Conservation (phyloP, 2,888 invertebrate species). For the Trisateles emortualis region DNA sequence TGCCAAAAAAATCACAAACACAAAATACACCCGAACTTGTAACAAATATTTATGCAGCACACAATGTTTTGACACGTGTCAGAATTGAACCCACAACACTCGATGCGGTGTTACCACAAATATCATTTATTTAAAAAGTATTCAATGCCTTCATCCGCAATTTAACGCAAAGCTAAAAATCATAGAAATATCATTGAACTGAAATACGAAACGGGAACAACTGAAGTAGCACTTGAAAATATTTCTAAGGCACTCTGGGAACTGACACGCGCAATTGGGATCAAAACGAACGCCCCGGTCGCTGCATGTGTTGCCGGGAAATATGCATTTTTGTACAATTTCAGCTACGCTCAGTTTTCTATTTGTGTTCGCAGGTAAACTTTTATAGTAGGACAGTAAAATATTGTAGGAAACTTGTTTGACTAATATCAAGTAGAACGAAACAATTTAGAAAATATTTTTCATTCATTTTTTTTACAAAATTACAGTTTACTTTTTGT, state of each 20-base stretch:
- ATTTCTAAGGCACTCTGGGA: constrained; percentile 16
- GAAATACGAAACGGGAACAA: not conserved
- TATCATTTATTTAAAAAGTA: not conserved
- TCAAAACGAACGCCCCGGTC: constrained; percentile 9
- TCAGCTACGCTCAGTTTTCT: constrained; percentile 9
- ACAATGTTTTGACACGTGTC: too few relatives aligned
- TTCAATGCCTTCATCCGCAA: too few relatives aligned
- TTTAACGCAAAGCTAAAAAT: not conserved
- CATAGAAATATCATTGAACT: not conserved
- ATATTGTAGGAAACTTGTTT: not conserved
- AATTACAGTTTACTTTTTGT: too few relatives aligned
- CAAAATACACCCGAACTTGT: too few relatives aligned
- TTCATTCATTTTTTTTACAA: too few relatives aligned
- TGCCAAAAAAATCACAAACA: too few relatives aligned
- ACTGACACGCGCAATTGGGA: constrained; percentile 17
- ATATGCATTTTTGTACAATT: constrained; percentile 33
- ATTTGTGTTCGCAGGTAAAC: constrained; percentile 12
- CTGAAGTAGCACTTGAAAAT: constrained; percentile 21
- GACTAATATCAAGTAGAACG: not conserved
- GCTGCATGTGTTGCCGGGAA: constrained; percentile 11
- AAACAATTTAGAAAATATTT: too few relatives aligned
- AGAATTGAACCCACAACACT: too few relatives aligned
- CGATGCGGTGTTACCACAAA: too few relatives aligned
- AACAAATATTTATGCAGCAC: too few relatives aligned
- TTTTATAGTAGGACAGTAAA: not conserved